Conservation (phyloP, 1,140 invertebrate genomes). For the Ganaspis sp. region DNA sequence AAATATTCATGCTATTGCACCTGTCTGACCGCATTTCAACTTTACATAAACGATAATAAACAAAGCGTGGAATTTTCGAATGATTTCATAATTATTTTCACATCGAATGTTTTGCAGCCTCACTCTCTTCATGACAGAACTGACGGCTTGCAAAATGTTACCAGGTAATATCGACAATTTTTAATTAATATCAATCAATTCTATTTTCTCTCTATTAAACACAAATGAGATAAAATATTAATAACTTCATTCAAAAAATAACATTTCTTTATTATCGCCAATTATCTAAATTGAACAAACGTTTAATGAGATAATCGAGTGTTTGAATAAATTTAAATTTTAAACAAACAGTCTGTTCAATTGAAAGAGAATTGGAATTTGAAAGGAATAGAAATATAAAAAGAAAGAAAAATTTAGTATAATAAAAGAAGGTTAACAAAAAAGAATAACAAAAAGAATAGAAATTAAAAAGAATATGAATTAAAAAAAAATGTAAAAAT, state of each 20-base stretch:
- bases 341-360: too few relatives aligned
- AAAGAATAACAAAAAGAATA: too few relatives aligned
- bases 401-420: too few relatives aligned
- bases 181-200: background rate
- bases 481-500: too few relatives aligned
- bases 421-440: too few relatives aligned
- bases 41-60: conserved; percentile 21
- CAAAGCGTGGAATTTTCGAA: conserved; percentile 15
- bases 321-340: too few relatives aligned
- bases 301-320: too few relatives aligned
- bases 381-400: too few relatives aligned
- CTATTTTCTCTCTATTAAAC: background rate
- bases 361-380: too few relatives aligned
- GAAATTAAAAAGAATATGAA: too few relatives aligned
- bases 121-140: background rate
- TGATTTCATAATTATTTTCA: conserved; percentile 15
- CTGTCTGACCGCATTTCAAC: conserved; percentile 18
- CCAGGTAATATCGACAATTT: background rate
- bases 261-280: too few relatives aligned
- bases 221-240: background rate
- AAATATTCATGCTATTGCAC: conserved; percentile 14
- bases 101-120: background rate
- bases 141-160: conserved; percentile 10
- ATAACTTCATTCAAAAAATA: too few relatives aligned
- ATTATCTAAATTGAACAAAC: background rate